Base-by-base conservation (phyloP, 1,140 invertebrate species). In the Tyrophagus putrescentiae region DNA sequence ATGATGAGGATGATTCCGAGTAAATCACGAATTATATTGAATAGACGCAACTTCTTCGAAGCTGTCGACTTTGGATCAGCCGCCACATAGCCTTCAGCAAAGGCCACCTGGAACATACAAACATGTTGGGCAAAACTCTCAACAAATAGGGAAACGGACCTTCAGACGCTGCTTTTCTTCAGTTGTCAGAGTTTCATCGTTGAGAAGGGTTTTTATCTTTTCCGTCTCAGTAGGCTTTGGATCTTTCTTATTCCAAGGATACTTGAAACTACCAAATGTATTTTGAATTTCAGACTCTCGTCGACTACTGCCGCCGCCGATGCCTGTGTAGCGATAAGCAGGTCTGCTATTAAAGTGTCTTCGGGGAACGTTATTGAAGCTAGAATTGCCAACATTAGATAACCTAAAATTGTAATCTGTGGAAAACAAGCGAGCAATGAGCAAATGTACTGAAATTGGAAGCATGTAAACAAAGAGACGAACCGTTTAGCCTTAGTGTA, bases 71-170 rank as follows among this genome's bases (percentile, higher is more conserved):
- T 74, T 45, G 71, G 70, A 57, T 73, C 67, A 65, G 82, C 84
- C 44, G 85, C 79, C 48, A 85, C 68, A 71, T 91, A 92, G 6
- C 89, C 89, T 73, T 93, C 88, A 48, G 86, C 86, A 74, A 92
- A 93, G 0, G 87, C 87, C 63, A 72, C 62, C 64, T 69, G 44
- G 3, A 25, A 31, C 36, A 54, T 54, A 32, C 11, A 54, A 39
- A 5, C 6, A 54, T 23, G 23, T 41, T 6, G 36, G 25, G 9
- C 36, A 21, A 42, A 41, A 41, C 18, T 27, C 9, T 27, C 9
- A 6, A 41, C 18, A 31, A 60, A 57, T 6, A 23, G 25, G 31
- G 7, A 62, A 23, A 18, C n/a, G 25, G 42, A 87, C 77, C 75
- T 87, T 88, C 16, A 89, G 73, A 65, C 79, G 80, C 65, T 84